These are phyloP conservation scores for Amblyjoppa fuscipennis DNA, from an alignment of 2,888 invertebrate species.

Conservation along the genomic window DNA sequence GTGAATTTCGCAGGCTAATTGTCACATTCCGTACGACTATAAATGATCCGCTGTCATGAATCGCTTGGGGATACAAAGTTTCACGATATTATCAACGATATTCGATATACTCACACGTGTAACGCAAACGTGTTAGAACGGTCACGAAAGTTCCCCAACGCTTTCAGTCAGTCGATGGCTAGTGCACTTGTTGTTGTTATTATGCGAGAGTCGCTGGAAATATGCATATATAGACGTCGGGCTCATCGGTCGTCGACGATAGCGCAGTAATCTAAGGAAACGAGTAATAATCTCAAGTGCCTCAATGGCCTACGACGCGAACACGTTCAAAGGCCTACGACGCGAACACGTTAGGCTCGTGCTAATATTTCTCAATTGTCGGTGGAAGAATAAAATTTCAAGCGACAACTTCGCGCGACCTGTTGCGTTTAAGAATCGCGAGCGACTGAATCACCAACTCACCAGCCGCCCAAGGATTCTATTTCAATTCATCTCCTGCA, in stretches of 20 bases:
- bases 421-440: slow-evolving; percentile 56
- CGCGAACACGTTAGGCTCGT: neutral
- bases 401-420: slow-evolving; percentile 35
- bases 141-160: neutral
- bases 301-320: neutral
- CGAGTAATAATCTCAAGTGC: neutral
- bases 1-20: neutral
- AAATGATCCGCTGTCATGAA: neutral
- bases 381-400: neutral
- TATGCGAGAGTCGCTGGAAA: slow-evolving; percentile 16
- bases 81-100: neutral
- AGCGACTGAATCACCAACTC: slow-evolving; percentile 59
- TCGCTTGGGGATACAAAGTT: neutral
- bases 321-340: neutral
- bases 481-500: slow-evolving; percentile 44
- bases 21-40: neutral
- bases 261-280: neutral
- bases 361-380: neutral
- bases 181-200: slow-evolving; percentile 13
- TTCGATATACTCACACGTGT: slow-evolving; percentile 1
- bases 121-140: neutral
- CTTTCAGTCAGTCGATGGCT: neutral
- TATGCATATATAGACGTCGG: neutral
- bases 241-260: slow-evolving; percentile 25
- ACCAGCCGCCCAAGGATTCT: slow-evolving; percentile 1